These are phyloP conservation scores for Dendroctonus valens DNA, from an alignment of 1,140 invertebrate species.

Conservation along the genomic window DNA sequence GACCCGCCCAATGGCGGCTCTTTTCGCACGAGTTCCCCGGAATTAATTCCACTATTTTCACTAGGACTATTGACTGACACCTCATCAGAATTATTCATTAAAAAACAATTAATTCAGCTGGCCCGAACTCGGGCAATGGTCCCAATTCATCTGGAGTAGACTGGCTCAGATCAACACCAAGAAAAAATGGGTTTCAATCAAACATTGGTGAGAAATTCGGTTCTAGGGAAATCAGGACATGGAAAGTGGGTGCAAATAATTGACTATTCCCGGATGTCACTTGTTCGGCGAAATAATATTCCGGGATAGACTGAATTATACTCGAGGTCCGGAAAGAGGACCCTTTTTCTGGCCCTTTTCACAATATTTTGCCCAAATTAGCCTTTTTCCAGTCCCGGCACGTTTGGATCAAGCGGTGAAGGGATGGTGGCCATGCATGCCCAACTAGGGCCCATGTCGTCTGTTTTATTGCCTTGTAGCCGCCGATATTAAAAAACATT, in stretches of 20 bases:
- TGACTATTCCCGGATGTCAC: no score
- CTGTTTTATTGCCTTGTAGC: constrained; percentile 30
- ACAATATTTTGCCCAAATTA: constrained; percentile 21
- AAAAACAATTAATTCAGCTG: no score
- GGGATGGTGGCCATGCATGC: constrained; percentile 17
- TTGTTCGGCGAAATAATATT: constrained; percentile 1
- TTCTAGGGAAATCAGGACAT: no score
- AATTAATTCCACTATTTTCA: constrained; percentile 18
- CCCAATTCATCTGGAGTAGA: no score
- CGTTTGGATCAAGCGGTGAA: constrained; percentile 15
- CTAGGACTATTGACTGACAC: no score
- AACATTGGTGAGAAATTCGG: no score
- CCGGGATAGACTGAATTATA: constrained; percentile 2
- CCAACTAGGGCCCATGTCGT: constrained; percentile 22
- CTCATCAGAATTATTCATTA: no score
- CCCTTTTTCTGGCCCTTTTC: constrained; percentile 20
- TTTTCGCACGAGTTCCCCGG: constrained; percentile 18
- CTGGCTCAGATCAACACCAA: no score
- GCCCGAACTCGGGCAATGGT: no score
- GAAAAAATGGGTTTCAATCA: no score
- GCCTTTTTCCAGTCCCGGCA: constrained; percentile 18
- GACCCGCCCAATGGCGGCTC: constrained; percentile 35
- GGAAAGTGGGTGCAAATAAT: no score
- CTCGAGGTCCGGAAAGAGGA: constrained; percentile 1
- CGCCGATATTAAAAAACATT: neutral